Evolutionary conservation across 1,140 invertebrate genomes (phyloP), one percentile per base, ranked within the genome.

Genomic region (Orussus abietinus): DNA sequence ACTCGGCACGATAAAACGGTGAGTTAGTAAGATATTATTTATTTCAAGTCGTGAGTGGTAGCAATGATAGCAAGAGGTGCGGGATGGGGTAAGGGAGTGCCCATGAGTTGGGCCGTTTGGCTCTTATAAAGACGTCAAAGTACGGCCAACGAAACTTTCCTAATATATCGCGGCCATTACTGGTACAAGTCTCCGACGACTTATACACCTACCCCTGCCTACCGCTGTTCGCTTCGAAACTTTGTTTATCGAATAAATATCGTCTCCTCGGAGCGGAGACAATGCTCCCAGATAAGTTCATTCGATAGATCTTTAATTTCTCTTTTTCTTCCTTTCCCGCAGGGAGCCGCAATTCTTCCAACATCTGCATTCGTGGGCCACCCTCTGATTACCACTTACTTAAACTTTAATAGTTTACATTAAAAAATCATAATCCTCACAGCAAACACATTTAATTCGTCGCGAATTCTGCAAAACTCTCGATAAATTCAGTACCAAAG

Each of bases 191-290:
- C 63, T 62, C 53, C 49, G 55, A 59, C 52, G 51, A 62, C 54
- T 47, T 47, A 49, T 30, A 43, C 36, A 32, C 37, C 30, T 35
- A 36, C 17, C 38, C 18, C 40, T 35, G 34, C 19, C 38, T 47
- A 42, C 31, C 28, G 20, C 25, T 45, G 50, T 49, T 52, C 47
- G 49, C 44, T 61, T 43, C 53, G 47, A 42, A 66, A 66, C 58
- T 64, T 64, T 66, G 53, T 63, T 64, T 64, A 63, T 63, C 56
- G 54, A 62, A 64, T 64, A 64, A 64, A 63, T 66, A 62, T 66
- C 48, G 54, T 45, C 17, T 15, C 21, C 21, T 4, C 21, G 21
- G 22, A 6, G 18, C 4, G 18, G 34, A 12, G 34, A 36, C 18
- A 20, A 19, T 36, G 21, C 15, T 36, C n/a, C n/a, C n/a, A n/a